phyloP scores from a whole-genome alignment of 2,888 invertebrate species.

The Callimorpha dominula region DNA sequence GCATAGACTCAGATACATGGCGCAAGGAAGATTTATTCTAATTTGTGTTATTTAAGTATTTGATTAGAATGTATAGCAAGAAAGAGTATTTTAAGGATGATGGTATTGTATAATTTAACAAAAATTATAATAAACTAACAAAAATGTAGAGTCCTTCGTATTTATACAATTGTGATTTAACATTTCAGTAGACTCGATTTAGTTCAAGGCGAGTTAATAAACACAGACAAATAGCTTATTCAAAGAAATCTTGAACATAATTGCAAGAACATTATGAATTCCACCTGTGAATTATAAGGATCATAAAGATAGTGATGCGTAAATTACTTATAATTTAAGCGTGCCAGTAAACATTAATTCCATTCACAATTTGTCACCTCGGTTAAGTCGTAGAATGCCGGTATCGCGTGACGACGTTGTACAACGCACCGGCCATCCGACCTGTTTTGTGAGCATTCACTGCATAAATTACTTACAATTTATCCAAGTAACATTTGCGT shows the following conservation, averaged over 20 bases:
- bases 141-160: conserved; percentile 34
- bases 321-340: conserved; percentile 66
- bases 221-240: conserved; percentile 43
- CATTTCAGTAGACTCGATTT: conserved; percentile 29
- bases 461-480: conserved; percentile 78
- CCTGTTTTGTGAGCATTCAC: conserved; percentile 73
- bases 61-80: neutral
- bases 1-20: no score
- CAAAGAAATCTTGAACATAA: conserved; percentile 38
- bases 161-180: conserved; percentile 41
- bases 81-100: conserved; percentile 1
- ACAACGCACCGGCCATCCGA: conserved; percentile 63
- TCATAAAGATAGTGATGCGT: conserved; percentile 57
- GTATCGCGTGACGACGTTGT: conserved; percentile 76
- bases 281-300: conserved; percentile 33
- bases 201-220: conserved; percentile 33
- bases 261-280: conserved; percentile 27
- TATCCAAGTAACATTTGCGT: conserved; percentile 67
- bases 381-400: conserved; percentile 77
- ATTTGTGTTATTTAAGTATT: conserved; percentile 2
- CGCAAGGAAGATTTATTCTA: neutral
- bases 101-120: conserved; percentile 33
- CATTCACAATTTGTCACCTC: conserved; percentile 83
- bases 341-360: conserved; percentile 78
- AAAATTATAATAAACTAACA: conserved; percentile 31